phyloP scores from a whole-genome alignment of 2,113 vertebrate genomes.

The Xyrauchen texanus region DNA sequence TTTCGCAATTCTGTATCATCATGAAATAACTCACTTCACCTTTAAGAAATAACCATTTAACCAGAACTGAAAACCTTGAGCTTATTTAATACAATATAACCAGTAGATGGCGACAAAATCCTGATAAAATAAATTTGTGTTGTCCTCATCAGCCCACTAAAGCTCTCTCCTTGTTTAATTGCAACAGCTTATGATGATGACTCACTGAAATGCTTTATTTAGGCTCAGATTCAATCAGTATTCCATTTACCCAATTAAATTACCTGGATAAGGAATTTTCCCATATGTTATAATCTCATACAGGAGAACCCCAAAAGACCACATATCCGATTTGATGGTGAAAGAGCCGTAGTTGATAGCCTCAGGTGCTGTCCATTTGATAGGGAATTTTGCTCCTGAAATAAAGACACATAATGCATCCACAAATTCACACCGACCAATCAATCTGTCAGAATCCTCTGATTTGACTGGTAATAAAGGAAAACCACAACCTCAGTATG shows the following conservation, averaged over 20 bases:
- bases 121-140: neutral
- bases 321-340: slow-evolving; percentile 97
- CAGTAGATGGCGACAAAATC: slow-evolving; percentile 37
- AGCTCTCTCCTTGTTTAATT: neutral
- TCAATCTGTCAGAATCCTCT: neutral
- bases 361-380: slow-evolving; percentile 97
- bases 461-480: neutral
- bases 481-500: neutral
- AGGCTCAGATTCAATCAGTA: neutral
- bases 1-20: too few species aligned
- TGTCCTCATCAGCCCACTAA: neutral
- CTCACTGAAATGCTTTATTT: neutral
- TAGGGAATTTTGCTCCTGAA: slow-evolving; percentile 94
- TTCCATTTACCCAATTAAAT: neutral
- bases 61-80: neutral
- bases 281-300: slow-evolving; percentile 94
- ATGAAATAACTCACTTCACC: too few species aligned
- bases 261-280: slow-evolving; percentile 95
- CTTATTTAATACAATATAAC: neutral
- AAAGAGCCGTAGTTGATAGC: slow-evolving; percentile 95
- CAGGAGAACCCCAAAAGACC: slow-evolving; percentile 94
- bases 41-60: neutral
- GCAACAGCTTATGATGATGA: neutral
- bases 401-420: neutral
- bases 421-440: neutral